A percentile compares a stretch with the other conserved stretches of the same genome.
Evolutionary conservation across 2,797 vertebrate genomes (phyloP).

Genomic region (Amniataba percoides): DNA sequence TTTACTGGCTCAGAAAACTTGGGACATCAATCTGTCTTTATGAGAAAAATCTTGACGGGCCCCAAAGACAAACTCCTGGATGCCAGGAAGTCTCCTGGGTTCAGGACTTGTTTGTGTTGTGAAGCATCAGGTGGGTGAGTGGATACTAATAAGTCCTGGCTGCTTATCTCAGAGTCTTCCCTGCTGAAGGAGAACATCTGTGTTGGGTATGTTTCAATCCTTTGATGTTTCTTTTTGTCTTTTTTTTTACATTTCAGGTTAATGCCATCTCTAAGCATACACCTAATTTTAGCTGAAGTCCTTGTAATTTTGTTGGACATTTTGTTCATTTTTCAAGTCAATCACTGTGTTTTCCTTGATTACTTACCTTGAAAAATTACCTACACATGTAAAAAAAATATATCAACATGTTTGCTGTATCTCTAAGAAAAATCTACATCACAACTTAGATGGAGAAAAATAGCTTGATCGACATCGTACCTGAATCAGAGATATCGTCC

Average conservation of each 20-base stretch:
- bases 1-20: slow-evolving; percentile 8
- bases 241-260: background rate
- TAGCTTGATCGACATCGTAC: slow-evolving; percentile 74
- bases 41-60: background rate
- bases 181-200: background rate
- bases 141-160: background rate
- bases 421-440: background rate
- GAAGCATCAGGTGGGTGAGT: background rate
- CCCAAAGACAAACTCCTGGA: background rate
- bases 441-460: background rate
- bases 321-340: background rate
- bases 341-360: background rate
- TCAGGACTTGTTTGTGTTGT: slow-evolving; percentile 1
- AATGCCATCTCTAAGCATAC: background rate
- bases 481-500: slow-evolving; percentile 98
- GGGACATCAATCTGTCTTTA: background rate
- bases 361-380: background rate
- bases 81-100: background rate
- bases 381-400: background rate
- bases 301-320: background rate
- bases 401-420: background rate
- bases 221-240: background rate
- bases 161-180: background rate
- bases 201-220: background rate
- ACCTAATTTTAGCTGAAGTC: background rate